A percentile compares a stretch with the other conserved stretches of the same genome.
These are phyloP conservation scores for Frieseomelitta varia DNA, from an alignment of 1,140 invertebrate species.

Conservation along the genomic window DNA sequence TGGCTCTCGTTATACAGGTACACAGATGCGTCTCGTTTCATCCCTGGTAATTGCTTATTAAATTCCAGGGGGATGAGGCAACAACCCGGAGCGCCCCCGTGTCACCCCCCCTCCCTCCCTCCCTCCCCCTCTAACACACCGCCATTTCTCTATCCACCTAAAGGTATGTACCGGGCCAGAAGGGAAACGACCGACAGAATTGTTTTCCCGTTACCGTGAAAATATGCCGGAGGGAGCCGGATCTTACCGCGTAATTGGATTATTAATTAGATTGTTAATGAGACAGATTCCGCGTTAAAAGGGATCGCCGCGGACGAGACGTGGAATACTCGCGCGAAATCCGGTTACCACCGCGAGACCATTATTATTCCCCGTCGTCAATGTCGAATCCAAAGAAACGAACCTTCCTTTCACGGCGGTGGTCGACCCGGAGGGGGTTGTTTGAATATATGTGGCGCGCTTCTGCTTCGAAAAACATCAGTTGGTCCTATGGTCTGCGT, in stretches of 20 bases:
- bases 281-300: conserved; percentile 78
- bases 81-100: conserved; percentile 36
- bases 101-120: conserved; percentile 2
- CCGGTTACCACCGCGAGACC: background rate
- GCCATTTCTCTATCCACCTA: conserved; percentile 61
- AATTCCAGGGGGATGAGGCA: conserved; percentile 72
- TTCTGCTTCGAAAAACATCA: background rate
- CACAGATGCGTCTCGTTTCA: conserved; percentile 77
- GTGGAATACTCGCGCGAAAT: conserved; percentile 38
- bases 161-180: conserved; percentile 54
- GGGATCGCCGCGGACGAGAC: conserved; percentile 46
- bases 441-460: background rate
- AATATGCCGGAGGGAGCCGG: conserved; percentile 73
- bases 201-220: conserved; percentile 80
- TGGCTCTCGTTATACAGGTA: conserved; percentile 69
- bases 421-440: background rate
- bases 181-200: conserved; percentile 74
- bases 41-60: conserved; percentile 78
- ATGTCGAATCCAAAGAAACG: background rate
- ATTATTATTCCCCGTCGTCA: conserved; percentile 12
- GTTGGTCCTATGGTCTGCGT: background rate
- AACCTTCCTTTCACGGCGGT: background rate
- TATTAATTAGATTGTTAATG: conserved; percentile 83
- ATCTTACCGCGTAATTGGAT: conserved; percentile 81
- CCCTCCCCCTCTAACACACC: conserved; percentile 17